Evolutionary conservation across 2,888 invertebrate species (phyloP).

Genomic region (Embidobia sp.): DNA sequence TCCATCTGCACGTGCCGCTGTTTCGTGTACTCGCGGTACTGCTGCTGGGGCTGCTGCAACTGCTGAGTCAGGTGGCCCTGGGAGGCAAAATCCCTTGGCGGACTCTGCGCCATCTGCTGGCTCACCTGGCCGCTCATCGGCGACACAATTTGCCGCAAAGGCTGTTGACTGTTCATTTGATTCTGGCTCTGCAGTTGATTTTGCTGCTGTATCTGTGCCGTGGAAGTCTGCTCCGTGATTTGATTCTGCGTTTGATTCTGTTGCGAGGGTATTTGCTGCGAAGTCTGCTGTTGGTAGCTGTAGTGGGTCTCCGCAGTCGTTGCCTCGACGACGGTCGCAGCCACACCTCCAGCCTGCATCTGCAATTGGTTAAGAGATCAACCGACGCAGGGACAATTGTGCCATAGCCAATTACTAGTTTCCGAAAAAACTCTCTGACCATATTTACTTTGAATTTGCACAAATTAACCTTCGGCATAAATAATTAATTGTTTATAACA

Average conservation of each 20-base stretch:
- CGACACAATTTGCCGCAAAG: slow-evolving; percentile 73
- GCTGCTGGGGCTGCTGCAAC: slow-evolving; percentile 70
- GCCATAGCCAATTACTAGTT: no score
- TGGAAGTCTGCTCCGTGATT: slow-evolving; percentile 70
- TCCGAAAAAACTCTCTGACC: no score
- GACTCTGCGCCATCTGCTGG: slow-evolving; percentile 66
- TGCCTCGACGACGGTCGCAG: slow-evolving; percentile 80
- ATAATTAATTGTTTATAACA: no score
- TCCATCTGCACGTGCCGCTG: slow-evolving; percentile 77
- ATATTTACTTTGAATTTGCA: no score
- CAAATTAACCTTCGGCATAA: no score
- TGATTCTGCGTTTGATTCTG: slow-evolving; percentile 77
- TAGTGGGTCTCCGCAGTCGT: slow-evolving; percentile 80
- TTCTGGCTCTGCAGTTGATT: slow-evolving; percentile 77
- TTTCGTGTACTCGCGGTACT: slow-evolving; percentile 73
- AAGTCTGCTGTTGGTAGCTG: slow-evolving; percentile 79
- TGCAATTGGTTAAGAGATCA: no score
- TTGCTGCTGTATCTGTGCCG: slow-evolving; percentile 79
- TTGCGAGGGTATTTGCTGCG: slow-evolving; percentile 76
- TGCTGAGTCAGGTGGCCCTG: slow-evolving; percentile 76
- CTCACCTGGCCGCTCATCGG: slow-evolving; percentile 66
- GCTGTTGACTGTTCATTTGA: slow-evolving; percentile 74
- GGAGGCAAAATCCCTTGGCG: slow-evolving; percentile 65
- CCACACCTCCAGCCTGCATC: slow-evolving; percentile 72
- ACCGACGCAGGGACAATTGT: no score